Percentiles rank a stretch among this genome's conserved stretches.
Evolutionary conservation across 2,113 vertebrate species (phyloP).

Genomic region (Jacana jacana): DNA sequence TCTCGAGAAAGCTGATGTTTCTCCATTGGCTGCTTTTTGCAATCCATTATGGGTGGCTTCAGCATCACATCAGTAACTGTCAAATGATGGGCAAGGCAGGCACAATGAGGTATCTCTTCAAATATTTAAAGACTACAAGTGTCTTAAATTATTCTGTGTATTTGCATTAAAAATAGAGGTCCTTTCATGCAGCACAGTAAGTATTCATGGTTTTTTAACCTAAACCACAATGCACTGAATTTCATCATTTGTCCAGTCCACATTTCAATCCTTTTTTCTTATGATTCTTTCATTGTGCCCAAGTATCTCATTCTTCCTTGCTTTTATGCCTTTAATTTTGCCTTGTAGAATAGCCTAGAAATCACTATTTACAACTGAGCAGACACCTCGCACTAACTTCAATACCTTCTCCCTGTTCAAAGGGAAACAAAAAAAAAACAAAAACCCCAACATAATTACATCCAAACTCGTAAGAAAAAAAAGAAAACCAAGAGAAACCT

Average conservation of each 20-base stretch:
- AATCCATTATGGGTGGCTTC: not conserved
- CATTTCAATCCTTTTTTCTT: not conserved
- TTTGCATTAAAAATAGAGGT: not conserved
- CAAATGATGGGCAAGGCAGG: not conserved
- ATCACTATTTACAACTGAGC: not conserved
- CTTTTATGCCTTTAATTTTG: slow-evolving; percentile 29
- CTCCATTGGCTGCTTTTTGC: not conserved
- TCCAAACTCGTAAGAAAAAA: not conserved
- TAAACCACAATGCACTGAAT: not conserved
- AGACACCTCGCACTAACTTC: not conserved
- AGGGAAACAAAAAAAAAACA: not conserved
- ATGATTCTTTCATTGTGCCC: not conserved
- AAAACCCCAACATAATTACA: not conserved
- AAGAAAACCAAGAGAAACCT: not conserved
- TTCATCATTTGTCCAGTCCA: not conserved
- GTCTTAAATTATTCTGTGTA: not conserved
- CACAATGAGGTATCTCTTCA: not conserved
- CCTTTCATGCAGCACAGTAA: not conserved
- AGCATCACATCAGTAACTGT: fast-evolving
- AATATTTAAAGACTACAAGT: not conserved
- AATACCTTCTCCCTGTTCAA: not conserved
- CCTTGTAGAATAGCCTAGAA: not conserved
- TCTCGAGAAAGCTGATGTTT: not conserved
- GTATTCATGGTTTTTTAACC: not conserved
- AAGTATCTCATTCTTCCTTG: not conserved